Evolutionary conservation across 2,888 invertebrate genomes (phyloP), one percentile per base, ranked within the genome.

Genomic region (Punctoribates punctum): DNA sequence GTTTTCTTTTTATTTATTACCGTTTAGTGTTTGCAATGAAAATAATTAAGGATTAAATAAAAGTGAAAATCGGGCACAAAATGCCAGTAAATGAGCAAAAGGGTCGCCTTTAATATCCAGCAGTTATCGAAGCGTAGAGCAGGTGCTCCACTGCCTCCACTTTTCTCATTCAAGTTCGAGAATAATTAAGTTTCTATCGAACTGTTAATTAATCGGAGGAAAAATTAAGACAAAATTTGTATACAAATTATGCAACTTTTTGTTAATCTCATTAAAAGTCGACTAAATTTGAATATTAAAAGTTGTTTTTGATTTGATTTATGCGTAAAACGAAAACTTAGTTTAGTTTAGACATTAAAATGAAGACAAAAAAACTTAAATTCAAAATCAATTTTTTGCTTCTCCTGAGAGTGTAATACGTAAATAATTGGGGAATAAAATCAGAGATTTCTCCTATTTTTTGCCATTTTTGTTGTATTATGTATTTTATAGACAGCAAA

Each of bases 341-440:
- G 6, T 54, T 54, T 54, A 17, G 13, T 48, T 48, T 17, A 20
- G 20, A 20, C 54, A 54, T 54, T 54, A 54, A 54, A 54, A n/a
- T n/a, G 9, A 27, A 57, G 6, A 60, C 13, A 29, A 29, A 11
- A 23, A 60, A 25, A 20, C 20, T 60, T 11, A 60, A 60, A 27
- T 60, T 27, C 25, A 60, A 60, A 60, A 60, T 54, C 54, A 60
- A 60, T 60, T 60, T 60, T 60, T 60, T 25, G 15, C 29, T 23
- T 60, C 25, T 11, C 60, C 27, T 27, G 1, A 27, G 25, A 48
- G n/a, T 5, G 15, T 60, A 60, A 60, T 60, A 60, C 60, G 17
- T 60, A 60, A 60, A 60, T 60, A 60, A 60, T 60, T 60, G 60
- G 60, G 20, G 60, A 27, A 60, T 25, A 60, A 57, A 60, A 60